Evolutionary conservation across 2,888 invertebrate species (phyloP).

Genomic region (Alsophila aescularia): DNA sequence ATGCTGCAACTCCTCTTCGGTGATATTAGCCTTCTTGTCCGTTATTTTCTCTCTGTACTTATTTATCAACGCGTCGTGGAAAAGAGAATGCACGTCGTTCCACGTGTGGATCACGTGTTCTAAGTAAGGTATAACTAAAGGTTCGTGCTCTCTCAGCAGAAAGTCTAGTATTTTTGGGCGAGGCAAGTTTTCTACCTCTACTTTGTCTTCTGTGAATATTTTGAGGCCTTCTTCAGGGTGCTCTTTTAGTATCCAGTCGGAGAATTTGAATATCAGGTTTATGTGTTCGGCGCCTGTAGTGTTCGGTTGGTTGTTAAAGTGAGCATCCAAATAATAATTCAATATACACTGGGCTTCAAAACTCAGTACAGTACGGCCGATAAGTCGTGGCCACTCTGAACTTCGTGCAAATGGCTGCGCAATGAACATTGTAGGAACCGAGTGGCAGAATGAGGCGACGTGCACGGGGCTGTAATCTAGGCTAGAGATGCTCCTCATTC

Average conservation of each 20-base stretch:
- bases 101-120: constrained; percentile 97
- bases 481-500: no score
- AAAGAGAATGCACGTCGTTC: constrained; percentile 92
- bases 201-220: constrained; percentile 93
- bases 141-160: constrained; percentile 91
- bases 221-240: constrained; percentile 95
- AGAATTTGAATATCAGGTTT: constrained; percentile 96
- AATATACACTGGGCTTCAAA: no score
- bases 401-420: no score
- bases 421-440: no score
- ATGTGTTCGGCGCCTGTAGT: constrained; percentile 89
- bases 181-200: constrained; percentile 95
- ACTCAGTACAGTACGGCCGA: no score
- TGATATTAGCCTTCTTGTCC: constrained; percentile 61
- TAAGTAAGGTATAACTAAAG: constrained; percentile 94
- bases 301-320: no score
- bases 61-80: constrained; percentile 96
- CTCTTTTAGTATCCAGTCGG: constrained; percentile 95
- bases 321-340: no score
- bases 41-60: constrained; percentile 92
- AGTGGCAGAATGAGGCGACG: no score
- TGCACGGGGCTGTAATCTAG: no score
- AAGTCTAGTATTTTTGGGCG: constrained; percentile 95
- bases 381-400: no score
- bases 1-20: constrained; percentile 68